Base-by-base conservation (phyloP, 1,140 invertebrate species). In the Vollenhovia emeryi region DNA sequence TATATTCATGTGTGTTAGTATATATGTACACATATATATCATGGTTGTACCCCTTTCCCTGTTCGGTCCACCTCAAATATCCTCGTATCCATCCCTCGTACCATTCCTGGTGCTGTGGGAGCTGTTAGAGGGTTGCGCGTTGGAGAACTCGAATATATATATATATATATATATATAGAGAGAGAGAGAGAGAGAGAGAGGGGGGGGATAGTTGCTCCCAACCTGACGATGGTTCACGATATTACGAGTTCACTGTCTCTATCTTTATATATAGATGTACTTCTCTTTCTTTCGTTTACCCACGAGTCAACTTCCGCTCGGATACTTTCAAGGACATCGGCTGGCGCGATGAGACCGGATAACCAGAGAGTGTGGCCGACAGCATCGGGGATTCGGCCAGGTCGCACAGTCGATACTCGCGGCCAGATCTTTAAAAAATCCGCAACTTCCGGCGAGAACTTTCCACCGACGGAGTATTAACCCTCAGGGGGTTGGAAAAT, bases 11-110 rank as follows among this genome's bases (percentile, higher is more conserved):
- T 52, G 27, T 68, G 7, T 50, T 57, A 11, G 40, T 43, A 18
- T 27, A 59, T 60, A 74, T 7, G 48, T 8, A 27, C 15, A 74
- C 64, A 60, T 50, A 62, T 59, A 86, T 85, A 89, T 85, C 71
- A 88, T 90, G 87, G 91, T 89, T 88, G 88, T 89, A 92, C 88
- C 90, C 91, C 91, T 89, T 95, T 92, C 93, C 92, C 92, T 93
- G 87, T 91, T 89, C 90, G 87, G 85, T 88, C 88, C 91, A 92
- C 87, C 89, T 90, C 89, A 57, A 59, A 88, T 86, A 90, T 82
- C 80, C 75, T 75, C 75, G 68, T 78, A 85, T 85, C 78, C 88
- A 82, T 87, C 85, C 87, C 75, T 79, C 85, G 86, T 89, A 87
- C 82, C 69, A 86, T 59, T 43, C 50, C 82, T 55, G 15, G 8